Evolutionary conservation across 1,140 invertebrate genomes (phyloP).

Genomic region (Pogonomyrmex barbatus): DNA sequence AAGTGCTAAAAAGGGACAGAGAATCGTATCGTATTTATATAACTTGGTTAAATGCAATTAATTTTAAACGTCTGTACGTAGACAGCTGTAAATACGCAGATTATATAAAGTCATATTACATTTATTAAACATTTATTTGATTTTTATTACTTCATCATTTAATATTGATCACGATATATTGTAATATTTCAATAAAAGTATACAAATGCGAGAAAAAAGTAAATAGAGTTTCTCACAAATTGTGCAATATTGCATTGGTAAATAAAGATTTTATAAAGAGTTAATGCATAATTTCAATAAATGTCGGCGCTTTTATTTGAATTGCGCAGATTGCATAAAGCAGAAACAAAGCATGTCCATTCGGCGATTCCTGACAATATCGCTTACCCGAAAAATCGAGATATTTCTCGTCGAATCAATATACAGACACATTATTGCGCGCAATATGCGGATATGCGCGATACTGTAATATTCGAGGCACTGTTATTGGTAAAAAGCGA

Average conservation of each 20-base stretch:
- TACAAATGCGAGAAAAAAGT: slow-evolving; percentile 30
- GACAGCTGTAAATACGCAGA: not conserved
- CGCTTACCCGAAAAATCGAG: slow-evolving; percentile 44
- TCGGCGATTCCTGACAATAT: slow-evolving; percentile 44
- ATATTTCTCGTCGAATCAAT: slow-evolving; percentile 49
- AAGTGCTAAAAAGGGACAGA: not conserved
- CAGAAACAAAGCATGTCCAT: slow-evolving; percentile 42
- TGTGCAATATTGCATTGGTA: slow-evolving; percentile 39
- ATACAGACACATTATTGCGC: slow-evolving; percentile 27
- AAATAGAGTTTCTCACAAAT: slow-evolving; percentile 45
- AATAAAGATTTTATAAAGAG: slow-evolving; percentile 53
- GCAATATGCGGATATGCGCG: slow-evolving; percentile 45
- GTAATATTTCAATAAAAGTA: slow-evolving; percentile 27
- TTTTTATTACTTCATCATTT: slow-evolving; percentile 42
- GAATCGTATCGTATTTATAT: not conserved
- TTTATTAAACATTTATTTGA: slow-evolving; percentile 28
- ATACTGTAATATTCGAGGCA: slow-evolving; percentile 38
- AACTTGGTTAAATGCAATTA: not conserved
- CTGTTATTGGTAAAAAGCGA: slow-evolving; percentile 58
- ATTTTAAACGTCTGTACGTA: not conserved
- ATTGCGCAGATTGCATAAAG: slow-evolving; percentile 51
- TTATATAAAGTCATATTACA: slow-evolving; percentile 14
- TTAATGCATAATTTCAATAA: slow-evolving; percentile 59
- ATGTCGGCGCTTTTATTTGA: slow-evolving; percentile 52
- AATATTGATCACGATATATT: slow-evolving; percentile 41